A percentile compares a stretch with the other conserved stretches of the same genome.
phyloP scores from a whole-genome alignment of 2,113 vertebrate genomes.

The Gracilinanus agilis region DNA sequence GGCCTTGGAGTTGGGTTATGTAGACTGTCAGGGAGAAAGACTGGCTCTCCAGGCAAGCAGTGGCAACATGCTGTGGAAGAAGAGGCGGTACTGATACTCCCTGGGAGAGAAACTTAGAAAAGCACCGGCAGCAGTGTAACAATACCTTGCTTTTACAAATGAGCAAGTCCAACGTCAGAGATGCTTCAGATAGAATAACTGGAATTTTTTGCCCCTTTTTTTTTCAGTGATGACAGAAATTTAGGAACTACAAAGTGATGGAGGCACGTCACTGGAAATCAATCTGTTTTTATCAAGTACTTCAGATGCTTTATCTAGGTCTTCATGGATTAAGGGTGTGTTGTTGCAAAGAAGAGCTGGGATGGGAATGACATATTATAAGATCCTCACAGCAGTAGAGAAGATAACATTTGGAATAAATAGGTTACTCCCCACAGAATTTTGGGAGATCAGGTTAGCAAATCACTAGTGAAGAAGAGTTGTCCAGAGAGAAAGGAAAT shows the following conservation, averaged over 20 bases:
- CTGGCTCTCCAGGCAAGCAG: slow-evolving; percentile 67
- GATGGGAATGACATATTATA: background rate
- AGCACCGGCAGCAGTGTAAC: background rate
- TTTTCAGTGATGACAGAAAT: background rate
- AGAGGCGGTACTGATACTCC: background rate
- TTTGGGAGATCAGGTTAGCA: slow-evolving; percentile 31
- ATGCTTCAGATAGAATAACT: background rate
- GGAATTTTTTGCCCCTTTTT: background rate
- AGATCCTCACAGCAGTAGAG: background rate
- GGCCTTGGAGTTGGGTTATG: slow-evolving; percentile 56
- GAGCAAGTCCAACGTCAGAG: background rate
- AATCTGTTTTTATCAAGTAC: background rate
- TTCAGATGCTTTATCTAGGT: background rate
- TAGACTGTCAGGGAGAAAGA: slow-evolving; percentile 60
- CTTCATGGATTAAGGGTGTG: background rate
- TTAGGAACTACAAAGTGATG: background rate
- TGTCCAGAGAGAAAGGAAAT: background rate
- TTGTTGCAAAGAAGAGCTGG: background rate
- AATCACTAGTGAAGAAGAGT: background rate
- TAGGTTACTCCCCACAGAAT: background rate
- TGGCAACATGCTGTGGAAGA: slow-evolving; percentile 21
- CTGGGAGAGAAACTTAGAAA: background rate
- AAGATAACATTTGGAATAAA: background rate
- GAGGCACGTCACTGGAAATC: background rate
- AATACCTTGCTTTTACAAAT: background rate